Conservation (phyloP, 2,797 vertebrate genomes). For the Gouania willdenowi region DNA sequence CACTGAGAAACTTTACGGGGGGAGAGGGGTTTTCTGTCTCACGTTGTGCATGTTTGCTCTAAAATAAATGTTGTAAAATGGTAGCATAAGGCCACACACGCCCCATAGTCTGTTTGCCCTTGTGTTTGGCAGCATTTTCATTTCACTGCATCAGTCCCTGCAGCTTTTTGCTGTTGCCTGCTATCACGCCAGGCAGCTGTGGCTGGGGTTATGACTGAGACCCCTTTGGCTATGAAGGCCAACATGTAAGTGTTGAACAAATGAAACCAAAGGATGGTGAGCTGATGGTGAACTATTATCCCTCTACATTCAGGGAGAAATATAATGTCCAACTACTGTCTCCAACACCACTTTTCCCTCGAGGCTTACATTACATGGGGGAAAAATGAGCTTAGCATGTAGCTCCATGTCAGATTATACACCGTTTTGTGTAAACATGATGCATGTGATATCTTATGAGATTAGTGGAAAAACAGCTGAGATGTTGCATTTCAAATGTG, state of each 20-base stretch:
- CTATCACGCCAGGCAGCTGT: slow-evolving; percentile 28
- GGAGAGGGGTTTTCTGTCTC: neutral
- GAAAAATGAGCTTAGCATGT: no score
- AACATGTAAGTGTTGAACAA: slow-evolving; percentile 18
- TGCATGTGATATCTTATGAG: no score
- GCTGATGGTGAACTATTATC: slow-evolving; percentile 2
- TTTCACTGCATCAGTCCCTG: slow-evolving; percentile 12
- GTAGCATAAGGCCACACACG: slow-evolving; percentile 9
- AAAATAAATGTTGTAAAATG: slow-evolving; percentile 13
- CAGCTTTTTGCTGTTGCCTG: slow-evolving; percentile 7
- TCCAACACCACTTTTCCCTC: neutral
- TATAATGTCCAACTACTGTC: neutral
- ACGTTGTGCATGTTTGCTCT: neutral
- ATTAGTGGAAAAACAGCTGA: no score
- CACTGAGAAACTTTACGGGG: no score
- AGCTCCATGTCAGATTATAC: no score
- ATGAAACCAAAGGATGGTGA: neutral
- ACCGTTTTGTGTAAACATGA: no score
- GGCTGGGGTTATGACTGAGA: slow-evolving; percentile 4
- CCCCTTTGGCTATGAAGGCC: slow-evolving; percentile 1
- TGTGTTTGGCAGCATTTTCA: slow-evolving; percentile 11
- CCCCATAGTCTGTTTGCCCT: slow-evolving; percentile 8
- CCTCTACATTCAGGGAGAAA: slow-evolving; percentile 16
- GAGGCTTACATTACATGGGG: no score
- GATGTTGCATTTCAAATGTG: no score